Evolutionary conservation across 2,113 vertebrate species (phyloP).

Genomic region (Mormyrus lacerda): DNA sequence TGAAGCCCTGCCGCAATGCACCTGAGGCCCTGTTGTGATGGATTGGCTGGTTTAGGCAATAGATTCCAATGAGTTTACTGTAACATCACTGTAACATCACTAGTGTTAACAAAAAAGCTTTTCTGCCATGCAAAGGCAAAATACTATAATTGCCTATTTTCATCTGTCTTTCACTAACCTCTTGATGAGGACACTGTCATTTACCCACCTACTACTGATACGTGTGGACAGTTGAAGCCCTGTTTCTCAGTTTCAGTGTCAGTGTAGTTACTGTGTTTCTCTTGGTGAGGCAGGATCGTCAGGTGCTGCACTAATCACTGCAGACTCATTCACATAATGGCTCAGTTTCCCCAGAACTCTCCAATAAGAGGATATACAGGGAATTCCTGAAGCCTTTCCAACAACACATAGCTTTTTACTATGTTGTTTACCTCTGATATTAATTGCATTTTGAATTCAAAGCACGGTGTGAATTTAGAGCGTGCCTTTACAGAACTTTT

Average conservation of each 20-base stretch:
- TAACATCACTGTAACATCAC: not conserved
- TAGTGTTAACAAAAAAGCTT: not conserved
- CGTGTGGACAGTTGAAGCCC: not conserved
- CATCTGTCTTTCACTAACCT: not conserved
- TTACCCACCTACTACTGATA: not conserved
- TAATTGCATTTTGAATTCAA: conserved; percentile 26
- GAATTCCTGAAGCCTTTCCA: conserved; percentile 21
- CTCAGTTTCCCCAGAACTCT: not conserved
- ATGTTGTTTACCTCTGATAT: conserved; percentile 29
- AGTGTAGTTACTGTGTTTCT: not conserved
- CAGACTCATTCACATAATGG: not conserved
- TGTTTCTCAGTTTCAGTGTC: not conserved
- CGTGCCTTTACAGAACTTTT: conserved; percentile 11
- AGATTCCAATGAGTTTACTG: not conserved
- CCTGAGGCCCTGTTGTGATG: not conserved
- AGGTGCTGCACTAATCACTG: not conserved
- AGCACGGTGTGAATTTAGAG: conserved; percentile 15
- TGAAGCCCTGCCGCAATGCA: not conserved
- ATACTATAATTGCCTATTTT: not conserved
- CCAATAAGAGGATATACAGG: not conserved
- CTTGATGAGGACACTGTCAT: not conserved
- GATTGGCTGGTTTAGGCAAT: not conserved
- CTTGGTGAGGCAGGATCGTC: not conserved
- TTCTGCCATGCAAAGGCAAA: not conserved
- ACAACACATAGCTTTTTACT: conserved; percentile 25